Evolutionary conservation across 2,113 vertebrate genomes (phyloP).

Genomic region (Mobula hypostoma): DNA sequence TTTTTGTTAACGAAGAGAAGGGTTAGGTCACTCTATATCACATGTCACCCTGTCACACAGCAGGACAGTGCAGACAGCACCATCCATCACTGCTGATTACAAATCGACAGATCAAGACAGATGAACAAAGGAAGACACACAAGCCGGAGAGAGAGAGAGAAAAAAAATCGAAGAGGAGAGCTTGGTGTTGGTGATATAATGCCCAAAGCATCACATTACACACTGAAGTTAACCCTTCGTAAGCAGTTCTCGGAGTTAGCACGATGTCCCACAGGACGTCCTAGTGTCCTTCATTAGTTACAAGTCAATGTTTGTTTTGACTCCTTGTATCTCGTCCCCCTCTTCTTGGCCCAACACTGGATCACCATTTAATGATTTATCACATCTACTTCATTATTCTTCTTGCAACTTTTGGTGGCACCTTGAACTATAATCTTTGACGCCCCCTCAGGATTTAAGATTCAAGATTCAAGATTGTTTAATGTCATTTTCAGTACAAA

Average conservation of each 20-base stretch:
- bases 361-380: neutral
- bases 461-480: no score
- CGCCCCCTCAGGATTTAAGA: neutral
- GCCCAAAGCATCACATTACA: slow-evolving; percentile 24
- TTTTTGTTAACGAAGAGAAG: slow-evolving; percentile 18
- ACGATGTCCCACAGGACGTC: neutral
- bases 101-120: slow-evolving; percentile 18
- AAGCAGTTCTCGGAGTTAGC: neutral
- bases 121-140: slow-evolving; percentile 27
- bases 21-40: slow-evolving; percentile 30
- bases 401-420: neutral
- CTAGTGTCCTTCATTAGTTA: neutral
- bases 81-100: slow-evolving; percentile 29
- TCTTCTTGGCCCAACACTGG: neutral
- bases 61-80: slow-evolving; percentile 1
- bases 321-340: neutral
- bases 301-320: neutral
- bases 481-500: no score
- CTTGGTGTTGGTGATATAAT: neutral
- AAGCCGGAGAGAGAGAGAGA: neutral
- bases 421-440: neutral
- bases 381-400: neutral
- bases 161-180: slow-evolving; percentile 10
- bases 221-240: slow-evolving; percentile 17
- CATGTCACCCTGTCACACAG: slow-evolving; percentile 27